Evolutionary conservation across 2,113 vertebrate genomes (phyloP).

Genomic region (Emydocephalus ijimae): DNA sequence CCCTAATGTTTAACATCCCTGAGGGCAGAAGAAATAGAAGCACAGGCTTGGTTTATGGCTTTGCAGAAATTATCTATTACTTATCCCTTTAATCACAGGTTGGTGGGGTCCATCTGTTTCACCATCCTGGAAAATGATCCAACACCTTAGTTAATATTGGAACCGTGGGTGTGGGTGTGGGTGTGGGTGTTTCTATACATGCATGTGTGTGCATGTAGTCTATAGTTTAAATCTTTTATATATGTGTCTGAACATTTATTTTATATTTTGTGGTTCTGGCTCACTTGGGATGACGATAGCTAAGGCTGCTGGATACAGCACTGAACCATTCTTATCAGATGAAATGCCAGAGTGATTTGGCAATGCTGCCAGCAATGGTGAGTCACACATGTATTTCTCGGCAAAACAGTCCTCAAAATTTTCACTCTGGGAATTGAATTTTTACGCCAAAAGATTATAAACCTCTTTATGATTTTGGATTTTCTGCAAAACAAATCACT

Average conservation of each 20-base stretch:
- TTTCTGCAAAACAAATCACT: constrained; percentile 42
- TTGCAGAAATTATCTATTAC: background rate
- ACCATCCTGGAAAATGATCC: background rate
- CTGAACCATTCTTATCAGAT: background rate
- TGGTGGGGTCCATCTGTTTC: background rate
- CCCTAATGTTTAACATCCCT: background rate
- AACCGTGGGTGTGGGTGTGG: background rate
- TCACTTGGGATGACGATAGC: constrained; percentile 9
- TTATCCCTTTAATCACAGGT: background rate
- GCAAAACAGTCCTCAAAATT: constrained; percentile 16
- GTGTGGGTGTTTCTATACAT: background rate
- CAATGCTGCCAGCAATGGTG: constrained; percentile 11
- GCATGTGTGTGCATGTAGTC: background rate
- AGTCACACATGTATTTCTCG: constrained; percentile 12
- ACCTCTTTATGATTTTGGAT: constrained; percentile 30
- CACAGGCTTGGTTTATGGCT: background rate
- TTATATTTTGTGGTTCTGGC: constrained; percentile 13
- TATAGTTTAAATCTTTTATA: background rate
- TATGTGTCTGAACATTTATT: background rate
- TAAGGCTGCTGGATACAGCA: background rate
- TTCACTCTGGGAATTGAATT: constrained; percentile 14
- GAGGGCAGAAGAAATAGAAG: background rate
- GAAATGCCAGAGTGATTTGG: constrained; percentile 8
- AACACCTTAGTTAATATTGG: background rate
- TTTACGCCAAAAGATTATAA: background rate